Evolutionary conservation across 2,113 vertebrate species (phyloP).

Genomic region (Fulmarus glacialis): DNA sequence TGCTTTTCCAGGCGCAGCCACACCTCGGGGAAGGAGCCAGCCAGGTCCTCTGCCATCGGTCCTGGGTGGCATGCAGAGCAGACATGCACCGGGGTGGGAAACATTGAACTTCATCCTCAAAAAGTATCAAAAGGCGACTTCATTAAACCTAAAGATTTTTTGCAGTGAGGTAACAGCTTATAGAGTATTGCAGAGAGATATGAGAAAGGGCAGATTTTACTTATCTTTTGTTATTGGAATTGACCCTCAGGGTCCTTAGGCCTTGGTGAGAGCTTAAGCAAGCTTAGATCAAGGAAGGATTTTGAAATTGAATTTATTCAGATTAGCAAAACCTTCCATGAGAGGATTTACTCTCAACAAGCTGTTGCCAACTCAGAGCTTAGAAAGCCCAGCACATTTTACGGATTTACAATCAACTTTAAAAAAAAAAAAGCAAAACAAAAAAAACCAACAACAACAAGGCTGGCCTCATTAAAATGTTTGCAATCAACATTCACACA

Average conservation of each 20-base stretch:
- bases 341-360: slow-evolving; percentile 87
- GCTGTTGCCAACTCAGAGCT: slow-evolving; percentile 81
- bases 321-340: slow-evolving; percentile 82
- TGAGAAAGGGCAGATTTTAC: slow-evolving; percentile 78
- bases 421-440: background rate
- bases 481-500: slow-evolving; percentile 15
- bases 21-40: background rate
- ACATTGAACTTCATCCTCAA: slow-evolving; percentile 57
- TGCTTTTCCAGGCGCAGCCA: background rate
- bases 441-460: too few species aligned
- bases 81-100: slow-evolving; percentile 36
- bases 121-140: slow-evolving; percentile 71
- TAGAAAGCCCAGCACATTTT: slow-evolving; percentile 66
- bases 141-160: slow-evolving; percentile 76
- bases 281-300: slow-evolving; percentile 91
- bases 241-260: slow-evolving; percentile 84
- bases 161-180: slow-evolving; percentile 74
- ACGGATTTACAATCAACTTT: slow-evolving; percentile 40
- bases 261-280: slow-evolving; percentile 82
- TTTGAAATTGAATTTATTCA: slow-evolving; percentile 95
- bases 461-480: slow-evolving; percentile 49
- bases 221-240: slow-evolving; percentile 82
- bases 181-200: slow-evolving; percentile 70
- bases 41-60: background rate
- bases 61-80: slow-evolving; percentile 17